A percentile compares a stretch with the other conserved stretches of the same genome.
Conservation (phyloP, 2,113 vertebrate species). For the Tachysurus vachellii region DNA sequence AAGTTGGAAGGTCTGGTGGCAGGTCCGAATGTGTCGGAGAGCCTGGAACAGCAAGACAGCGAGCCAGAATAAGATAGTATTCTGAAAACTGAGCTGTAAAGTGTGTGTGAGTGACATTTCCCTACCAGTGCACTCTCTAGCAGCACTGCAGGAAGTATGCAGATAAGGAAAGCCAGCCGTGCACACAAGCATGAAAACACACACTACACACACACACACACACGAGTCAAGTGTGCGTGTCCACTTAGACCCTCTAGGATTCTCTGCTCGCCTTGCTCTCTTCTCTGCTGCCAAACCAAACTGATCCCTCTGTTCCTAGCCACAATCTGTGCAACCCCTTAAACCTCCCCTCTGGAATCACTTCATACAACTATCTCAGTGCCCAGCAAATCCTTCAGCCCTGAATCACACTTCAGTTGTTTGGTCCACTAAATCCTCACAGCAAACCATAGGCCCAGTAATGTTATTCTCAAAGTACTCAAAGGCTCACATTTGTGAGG, state of each 20-base stretch:
- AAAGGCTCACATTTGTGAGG: background rate
- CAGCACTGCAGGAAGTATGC: conserved; percentile 37
- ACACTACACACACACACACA: conserved; percentile 15
- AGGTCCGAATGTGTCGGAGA: conserved; percentile 30
- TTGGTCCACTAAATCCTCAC: conserved; percentile 37
- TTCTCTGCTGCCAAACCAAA: conserved; percentile 39
- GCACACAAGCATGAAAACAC: conserved; percentile 34
- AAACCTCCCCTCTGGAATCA: conserved; percentile 40
- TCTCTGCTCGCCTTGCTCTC: background rate
- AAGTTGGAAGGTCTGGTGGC: conserved; percentile 33
- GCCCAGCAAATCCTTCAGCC: conserved; percentile 36
- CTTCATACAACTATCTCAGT: conserved; percentile 20
- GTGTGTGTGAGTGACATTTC: conserved; percentile 37
- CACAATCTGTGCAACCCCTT: conserved; percentile 37
- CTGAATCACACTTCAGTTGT: conserved; percentile 11
- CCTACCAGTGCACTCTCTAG: conserved; percentile 29
- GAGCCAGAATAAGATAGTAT: conserved; percentile 21
- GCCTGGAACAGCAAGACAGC: conserved; percentile 3
- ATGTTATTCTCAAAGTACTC: conserved; percentile 7
- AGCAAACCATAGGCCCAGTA: background rate
- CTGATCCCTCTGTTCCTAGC: conserved; percentile 32
- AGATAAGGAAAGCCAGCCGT: conserved; percentile 38
- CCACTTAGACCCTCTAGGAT: conserved; percentile 29
- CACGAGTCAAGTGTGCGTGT: conserved; percentile 28
- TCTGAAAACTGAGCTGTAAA: conserved; percentile 3